Evolutionary conservation across 1,140 invertebrate species (phyloP).

Genomic region (Metopolophium dirhodum): DNA sequence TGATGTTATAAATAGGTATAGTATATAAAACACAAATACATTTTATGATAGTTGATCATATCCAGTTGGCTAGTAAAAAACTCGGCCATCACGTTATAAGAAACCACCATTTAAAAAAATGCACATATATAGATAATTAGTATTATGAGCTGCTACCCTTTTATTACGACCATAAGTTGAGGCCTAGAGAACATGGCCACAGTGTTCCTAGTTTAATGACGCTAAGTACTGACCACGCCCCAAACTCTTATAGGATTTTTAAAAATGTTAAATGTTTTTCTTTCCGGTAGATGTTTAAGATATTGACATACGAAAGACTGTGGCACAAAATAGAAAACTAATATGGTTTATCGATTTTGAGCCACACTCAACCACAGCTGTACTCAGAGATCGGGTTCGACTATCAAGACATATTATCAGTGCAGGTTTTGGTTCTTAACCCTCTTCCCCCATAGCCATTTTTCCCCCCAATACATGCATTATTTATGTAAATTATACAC

Average conservation of each 20-base stretch:
- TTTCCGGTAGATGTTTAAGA: not conserved
- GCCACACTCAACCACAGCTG: not conserved
- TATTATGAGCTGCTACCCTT: not conserved
- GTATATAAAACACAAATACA: not conserved
- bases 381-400: not conserved
- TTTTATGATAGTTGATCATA: not conserved
- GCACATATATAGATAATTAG: not conserved
- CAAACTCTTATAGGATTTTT: not conserved
- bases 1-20: not conserved
- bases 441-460: too few species aligned
- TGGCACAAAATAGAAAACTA: not conserved
- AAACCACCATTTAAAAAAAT: too few species aligned
- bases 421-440: too few species aligned
- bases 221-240: not conserved
- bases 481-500: too few species aligned
- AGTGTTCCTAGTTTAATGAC: not conserved
- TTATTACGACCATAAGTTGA: not conserved
- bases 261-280: not conserved
- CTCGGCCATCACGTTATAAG: not conserved
- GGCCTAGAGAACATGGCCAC: not conserved
- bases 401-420: not conserved
- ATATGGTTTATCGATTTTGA: not conserved
- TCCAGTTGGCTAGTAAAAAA: not conserved
- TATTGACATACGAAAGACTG: not conserved
- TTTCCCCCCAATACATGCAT: too few species aligned